These are phyloP conservation scores for Sminthopsis crassicaudata DNA, from an alignment of 2,113 vertebrate species.

Conservation along the genomic window DNA sequence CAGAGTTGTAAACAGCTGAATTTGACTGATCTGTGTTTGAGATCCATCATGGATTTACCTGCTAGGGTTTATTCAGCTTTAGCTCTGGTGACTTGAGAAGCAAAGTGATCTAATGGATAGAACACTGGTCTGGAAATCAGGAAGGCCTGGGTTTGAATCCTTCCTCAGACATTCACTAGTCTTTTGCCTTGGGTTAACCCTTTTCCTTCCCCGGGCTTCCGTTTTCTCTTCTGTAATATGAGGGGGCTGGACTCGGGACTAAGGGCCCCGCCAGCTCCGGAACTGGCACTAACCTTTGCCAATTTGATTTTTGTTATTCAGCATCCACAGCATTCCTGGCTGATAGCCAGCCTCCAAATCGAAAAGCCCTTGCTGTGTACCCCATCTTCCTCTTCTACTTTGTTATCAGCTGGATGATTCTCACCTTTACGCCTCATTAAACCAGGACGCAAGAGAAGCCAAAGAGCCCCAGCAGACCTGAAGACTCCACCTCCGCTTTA, in stretches of 20 bases:
- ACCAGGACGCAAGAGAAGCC: conserved; percentile 36
- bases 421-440: conserved; percentile 89
- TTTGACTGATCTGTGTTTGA: too few relatives aligned
- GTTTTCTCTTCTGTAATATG: background rate
- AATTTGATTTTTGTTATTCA: conserved; percentile 69
- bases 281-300: background rate
- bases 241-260: background rate
- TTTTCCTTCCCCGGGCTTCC: background rate
- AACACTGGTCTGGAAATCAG: background rate
- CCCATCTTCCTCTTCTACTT: conserved; percentile 99
- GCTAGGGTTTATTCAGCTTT: too few relatives aligned
- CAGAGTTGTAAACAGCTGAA: too few relatives aligned
- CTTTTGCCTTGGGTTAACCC: background rate
- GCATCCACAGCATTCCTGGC: conserved; percentile 97
- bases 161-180: background rate
- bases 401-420: conserved; percentile 97
- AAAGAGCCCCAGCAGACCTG: background rate
- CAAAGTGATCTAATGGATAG: background rate
- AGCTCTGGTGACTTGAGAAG: too few relatives aligned
- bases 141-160: background rate
- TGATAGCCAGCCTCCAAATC: conserved; percentile 95
- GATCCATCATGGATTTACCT: too few relatives aligned
- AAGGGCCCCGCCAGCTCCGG: background rate
- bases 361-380: conserved; percentile 94
- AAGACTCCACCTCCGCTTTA: conserved; percentile 54